A percentile compares a stretch with the other conserved stretches of the same genome.
Evolutionary conservation across 2,888 invertebrate genomes (phyloP).

Genomic region (Hyppa rectilinea): DNA sequence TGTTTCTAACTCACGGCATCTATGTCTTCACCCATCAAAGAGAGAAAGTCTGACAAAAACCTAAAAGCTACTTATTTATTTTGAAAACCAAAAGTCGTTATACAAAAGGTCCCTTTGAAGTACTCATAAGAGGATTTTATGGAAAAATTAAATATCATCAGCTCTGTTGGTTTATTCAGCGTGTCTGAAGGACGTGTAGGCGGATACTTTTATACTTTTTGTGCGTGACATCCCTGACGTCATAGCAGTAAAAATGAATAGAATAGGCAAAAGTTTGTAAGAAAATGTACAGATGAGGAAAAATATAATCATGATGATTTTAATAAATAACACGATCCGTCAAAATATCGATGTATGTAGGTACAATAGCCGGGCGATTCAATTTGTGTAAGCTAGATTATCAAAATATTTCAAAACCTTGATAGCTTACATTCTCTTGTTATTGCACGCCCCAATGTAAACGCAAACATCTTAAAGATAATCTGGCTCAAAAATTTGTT

Average conservation of each 20-base stretch:
- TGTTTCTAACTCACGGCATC: constrained; percentile 11
- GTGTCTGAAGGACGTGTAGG: constrained; percentile 20
- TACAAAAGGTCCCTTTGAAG: constrained; percentile 55
- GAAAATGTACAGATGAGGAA: neutral
- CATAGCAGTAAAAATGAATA: constrained; percentile 7
- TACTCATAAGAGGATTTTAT: constrained; percentile 56
- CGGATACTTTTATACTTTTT: constrained; percentile 28
- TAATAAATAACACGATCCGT: neutral
- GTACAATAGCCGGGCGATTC: neutral
- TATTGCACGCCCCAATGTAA: neutral
- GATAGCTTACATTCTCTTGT: neutral
- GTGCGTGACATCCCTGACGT: neutral
- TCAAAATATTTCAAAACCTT: neutral
- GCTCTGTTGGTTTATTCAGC: constrained; percentile 37
- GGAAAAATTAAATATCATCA: constrained; percentile 47
- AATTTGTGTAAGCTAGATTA: neutral
- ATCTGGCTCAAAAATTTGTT: constrained; percentile 49
- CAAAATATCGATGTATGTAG: neutral
- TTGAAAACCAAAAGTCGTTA: constrained; percentile 47
- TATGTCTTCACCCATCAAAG: constrained; percentile 27
- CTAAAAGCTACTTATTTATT: constrained; percentile 48
- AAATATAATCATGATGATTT: no score
- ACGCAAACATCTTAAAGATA: constrained; percentile 34
- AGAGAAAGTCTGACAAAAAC: constrained; percentile 38
- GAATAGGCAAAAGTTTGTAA: neutral